Base-by-base conservation (phyloP, 2,797 vertebrate species). In the Epinephelus coioides region DNA sequence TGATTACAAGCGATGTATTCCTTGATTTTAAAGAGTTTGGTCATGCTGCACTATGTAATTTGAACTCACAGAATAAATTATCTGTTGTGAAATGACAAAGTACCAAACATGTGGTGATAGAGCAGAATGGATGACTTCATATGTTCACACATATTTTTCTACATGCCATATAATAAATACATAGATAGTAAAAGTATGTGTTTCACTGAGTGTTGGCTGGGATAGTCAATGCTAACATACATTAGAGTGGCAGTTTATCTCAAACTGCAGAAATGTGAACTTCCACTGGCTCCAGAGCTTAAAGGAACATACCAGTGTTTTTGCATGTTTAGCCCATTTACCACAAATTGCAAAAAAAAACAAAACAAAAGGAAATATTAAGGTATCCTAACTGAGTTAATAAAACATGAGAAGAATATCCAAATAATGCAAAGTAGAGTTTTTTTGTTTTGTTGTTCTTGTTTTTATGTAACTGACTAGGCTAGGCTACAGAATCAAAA, bases 1-100 rank as follows among this genome's bases (percentile, higher is more conserved):
- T 74, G 69, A 76, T 78, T 49, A 53, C 30, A 56, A 25, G n/a
- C 34, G n/a, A 27, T 54, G 17, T n/a, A 34, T 50, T 43, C 9
- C 34, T 2, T 8, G 7, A 47, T 30, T 57, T 49, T 9, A 30
- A 13, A 46, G 3, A 44, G 44, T 50, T 40, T 43, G 7, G 18
- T 30, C 30, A 59, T 40, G 44, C 50, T 51, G 6, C 46, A 30
- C 0, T 19, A 14, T 66, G 44, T 17, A 61, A 25, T 12, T 53
- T 54, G 14, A 30, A n/a, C 3, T 43, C 2, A 27, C 27, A 13
- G 54, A 34, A n/a, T 51, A 38, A 49, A 71, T 8, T 34, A 34
- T 6, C 19, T 44, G 11, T 3, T 12, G 2, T 38, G 17, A 62
- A 54, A 53, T 69, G 17, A 47, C 6, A 34, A 67, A n/a, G 59